Conservation (phyloP, 2,888 invertebrate genomes). For the Acanthoscelides obtectus region DNA sequence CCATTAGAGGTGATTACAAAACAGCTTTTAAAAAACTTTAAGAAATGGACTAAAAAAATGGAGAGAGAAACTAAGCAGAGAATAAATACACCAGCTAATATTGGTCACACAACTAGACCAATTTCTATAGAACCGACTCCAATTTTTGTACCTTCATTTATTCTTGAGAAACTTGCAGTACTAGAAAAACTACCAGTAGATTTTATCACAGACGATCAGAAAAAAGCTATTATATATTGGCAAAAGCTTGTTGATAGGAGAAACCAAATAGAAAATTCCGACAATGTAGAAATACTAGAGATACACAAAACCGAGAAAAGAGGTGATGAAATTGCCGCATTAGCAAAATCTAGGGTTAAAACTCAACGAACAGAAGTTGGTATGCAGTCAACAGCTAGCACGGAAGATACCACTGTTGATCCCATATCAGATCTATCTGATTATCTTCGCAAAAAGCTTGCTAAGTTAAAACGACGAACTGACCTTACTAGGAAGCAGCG, state of each 20-base stretch:
- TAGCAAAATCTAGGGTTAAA: too few species aligned
- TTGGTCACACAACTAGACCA: too few species aligned
- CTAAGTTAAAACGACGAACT: not conserved
- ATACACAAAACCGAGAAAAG: too few species aligned
- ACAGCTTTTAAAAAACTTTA: not conserved
- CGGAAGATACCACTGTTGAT: too few species aligned
- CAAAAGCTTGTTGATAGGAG: not conserved
- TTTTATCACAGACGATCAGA: not conserved
- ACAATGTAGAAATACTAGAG: too few species aligned
- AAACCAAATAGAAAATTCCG: not conserved
- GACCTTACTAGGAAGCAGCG: too few species aligned
- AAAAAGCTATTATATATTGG: not conserved
- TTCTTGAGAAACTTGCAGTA: not conserved
- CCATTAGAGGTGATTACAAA: not conserved
- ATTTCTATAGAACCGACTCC: too few species aligned
- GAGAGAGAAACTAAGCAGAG: not conserved
- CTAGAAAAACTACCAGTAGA: not conserved
- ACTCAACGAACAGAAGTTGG: too few species aligned
- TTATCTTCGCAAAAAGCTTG: not conserved
- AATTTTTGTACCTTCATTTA: not conserved
- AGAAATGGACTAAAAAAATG: not conserved
- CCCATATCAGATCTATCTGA: too few species aligned
- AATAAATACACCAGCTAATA: not conserved
- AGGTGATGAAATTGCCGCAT: too few species aligned
- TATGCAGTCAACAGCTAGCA: too few species aligned